Conservation (phyloP, 2,797 vertebrate genomes). For the Rhodeus uyekii region DNA sequence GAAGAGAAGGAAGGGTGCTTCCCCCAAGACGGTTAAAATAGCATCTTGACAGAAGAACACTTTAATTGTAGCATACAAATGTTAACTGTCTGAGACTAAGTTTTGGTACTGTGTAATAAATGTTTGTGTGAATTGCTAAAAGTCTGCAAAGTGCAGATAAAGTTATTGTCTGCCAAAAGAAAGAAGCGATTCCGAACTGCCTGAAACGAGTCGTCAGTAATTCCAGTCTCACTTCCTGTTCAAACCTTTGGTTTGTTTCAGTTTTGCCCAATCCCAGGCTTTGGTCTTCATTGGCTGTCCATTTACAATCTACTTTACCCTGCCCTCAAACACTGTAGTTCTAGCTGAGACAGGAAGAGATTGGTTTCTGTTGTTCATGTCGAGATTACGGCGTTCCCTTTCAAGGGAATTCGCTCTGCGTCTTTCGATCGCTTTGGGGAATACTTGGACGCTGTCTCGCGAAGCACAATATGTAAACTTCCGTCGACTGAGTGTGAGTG, state of each 20-base stretch:
- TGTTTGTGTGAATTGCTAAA: not conserved
- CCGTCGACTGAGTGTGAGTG: too few relatives aligned
- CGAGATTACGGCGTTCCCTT: too few relatives aligned
- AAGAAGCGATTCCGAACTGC: not conserved
- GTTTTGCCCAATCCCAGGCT: not conserved
- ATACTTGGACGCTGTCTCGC: too few relatives aligned
- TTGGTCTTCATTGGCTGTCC: not conserved
- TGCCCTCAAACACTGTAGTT: not conserved
- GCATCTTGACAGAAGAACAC: not conserved
- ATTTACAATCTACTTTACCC: not conserved
- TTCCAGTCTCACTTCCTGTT: not conserved
- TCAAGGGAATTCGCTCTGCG: too few relatives aligned
- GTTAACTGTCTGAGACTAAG: not conserved
- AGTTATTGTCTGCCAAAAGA: not conserved
- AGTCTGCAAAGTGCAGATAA: not conserved
- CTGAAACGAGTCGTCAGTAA: not conserved
- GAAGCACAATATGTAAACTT: too few relatives aligned
- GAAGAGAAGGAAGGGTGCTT: conserved; percentile 33
- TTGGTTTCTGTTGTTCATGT: not conserved
- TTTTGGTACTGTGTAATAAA: not conserved
- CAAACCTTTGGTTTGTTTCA: not conserved
- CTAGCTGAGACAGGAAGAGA: not conserved
- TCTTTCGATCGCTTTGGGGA: too few relatives aligned
- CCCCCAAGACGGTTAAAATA: conserved; percentile 36
- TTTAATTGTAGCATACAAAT: conserved; percentile 4